Evolutionary conservation across 1,140 invertebrate genomes (phyloP).

Genomic region (Antheraea pernyi): DNA sequence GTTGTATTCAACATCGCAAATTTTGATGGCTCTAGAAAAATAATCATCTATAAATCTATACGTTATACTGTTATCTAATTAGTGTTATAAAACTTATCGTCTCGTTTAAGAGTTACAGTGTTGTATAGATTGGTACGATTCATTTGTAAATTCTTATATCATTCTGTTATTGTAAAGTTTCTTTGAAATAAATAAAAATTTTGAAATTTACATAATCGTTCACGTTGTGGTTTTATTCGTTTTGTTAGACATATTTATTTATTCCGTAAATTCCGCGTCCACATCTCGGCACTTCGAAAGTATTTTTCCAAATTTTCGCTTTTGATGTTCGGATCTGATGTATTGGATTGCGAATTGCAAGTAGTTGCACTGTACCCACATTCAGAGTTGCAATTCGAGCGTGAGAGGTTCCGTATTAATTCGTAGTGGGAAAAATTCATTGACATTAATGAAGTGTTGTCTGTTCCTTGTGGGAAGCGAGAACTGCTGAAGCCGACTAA

Average conservation of each 20-base stretch:
- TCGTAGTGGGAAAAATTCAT: constrained; percentile 71
- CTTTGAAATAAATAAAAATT: constrained; percentile 76
- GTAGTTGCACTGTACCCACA: constrained; percentile 50
- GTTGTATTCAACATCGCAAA: constrained; percentile 58
- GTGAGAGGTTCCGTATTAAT: constrained; percentile 59
- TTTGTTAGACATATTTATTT: constrained; percentile 22
- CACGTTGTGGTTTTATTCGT: constrained; percentile 52
- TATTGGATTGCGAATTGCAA: constrained; percentile 28
- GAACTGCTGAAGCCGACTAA: constrained; percentile 34
- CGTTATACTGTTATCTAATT: constrained; percentile 66
- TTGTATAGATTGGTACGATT: constrained; percentile 76
- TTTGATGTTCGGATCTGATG: constrained; percentile 40
- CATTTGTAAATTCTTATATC: constrained; percentile 74
- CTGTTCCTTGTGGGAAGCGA: constrained; percentile 30
- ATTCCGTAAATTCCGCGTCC: constrained; percentile 32
- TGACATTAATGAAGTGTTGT: constrained; percentile 54
- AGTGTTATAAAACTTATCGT: constrained; percentile 76
- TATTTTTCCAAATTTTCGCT: constrained; percentile 63
- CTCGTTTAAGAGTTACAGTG: constrained; percentile 77
- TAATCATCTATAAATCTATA: constrained; percentile 58
- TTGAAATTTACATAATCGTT: constrained; percentile 75
- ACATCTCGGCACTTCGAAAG: constrained; percentile 62
- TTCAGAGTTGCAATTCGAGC: constrained; percentile 55
- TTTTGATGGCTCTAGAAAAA: constrained; percentile 63
- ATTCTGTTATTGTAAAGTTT: constrained; percentile 77